Base-by-base conservation (phyloP, 2,797 vertebrate species). In the Aldrovandia affinis region DNA sequence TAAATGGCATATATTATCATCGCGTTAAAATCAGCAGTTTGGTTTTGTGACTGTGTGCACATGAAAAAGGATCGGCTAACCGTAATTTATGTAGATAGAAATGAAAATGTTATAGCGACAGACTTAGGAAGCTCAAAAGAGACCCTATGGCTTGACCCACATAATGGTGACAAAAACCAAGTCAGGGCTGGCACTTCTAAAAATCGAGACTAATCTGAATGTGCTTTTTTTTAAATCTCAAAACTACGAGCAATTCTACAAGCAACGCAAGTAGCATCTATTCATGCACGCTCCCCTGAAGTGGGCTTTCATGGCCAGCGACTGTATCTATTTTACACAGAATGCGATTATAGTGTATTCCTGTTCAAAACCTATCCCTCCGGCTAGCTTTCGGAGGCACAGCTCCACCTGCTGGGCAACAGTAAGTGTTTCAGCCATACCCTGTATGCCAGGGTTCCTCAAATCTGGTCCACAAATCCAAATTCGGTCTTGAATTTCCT, bases 381-480 rank as follows among this genome's bases (percentile, higher is more conserved):
- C 33, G 30, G n/a, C 10, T n/a, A 7, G n/a, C 30, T 52, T 52
- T 0, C n/a, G 30, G 73, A 68, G 78, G 22, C 78, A 80, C 78
- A 55, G 78, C 78, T 30, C 83, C 83, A 80, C 83, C 83, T 84
- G 47, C 28, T 80, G 83, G 61, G 7, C 14, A 68, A 44, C 42
- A 28, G 14, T 4, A 15, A 42, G 25, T 28, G n/a, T 61, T 84
- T 3, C 78, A 80, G 44, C 65, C 22, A 44, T 25, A 42, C 70
- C 39, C 3, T 25, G 8, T 39, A 44, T 25, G n/a, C n/a, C n/a
- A n/a, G n/a, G n/a, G n/a, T n/a, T n/a, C n/a, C n/a, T n/a, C n/a
- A n/a, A n/a, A n/a, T n/a, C n/a, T n/a, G n/a, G n/a, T n/a, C n/a
- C n/a, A n/a, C n/a, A n/a, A n/a, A n/a, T n/a, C n/a, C n/a, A n/a